Conservation (phyloP, 2,888 invertebrate genomes). For the Sycophila texana region DNA sequence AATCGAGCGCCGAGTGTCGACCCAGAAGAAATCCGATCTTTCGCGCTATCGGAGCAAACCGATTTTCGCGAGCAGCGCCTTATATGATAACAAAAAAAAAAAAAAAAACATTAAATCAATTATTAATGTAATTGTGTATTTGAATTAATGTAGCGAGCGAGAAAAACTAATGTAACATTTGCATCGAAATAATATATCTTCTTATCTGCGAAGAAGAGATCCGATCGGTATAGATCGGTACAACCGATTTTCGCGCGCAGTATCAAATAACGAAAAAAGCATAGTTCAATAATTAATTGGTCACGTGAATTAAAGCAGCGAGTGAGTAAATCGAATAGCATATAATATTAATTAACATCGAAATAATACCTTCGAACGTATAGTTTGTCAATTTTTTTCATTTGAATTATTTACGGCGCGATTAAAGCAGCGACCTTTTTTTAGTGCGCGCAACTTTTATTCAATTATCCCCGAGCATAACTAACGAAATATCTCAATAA, state of each 20-base stretch:
- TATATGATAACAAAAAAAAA: no score
- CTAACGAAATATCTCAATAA: constrained; percentile 44
- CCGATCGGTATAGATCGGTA: not conserved
- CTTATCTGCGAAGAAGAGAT: no score
- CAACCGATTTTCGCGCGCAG: not conserved
- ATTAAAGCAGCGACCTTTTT: not conserved
- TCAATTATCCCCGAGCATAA: constrained; percentile 17
- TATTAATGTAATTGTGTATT: no score
- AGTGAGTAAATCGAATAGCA: no score
- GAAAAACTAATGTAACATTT: no score
- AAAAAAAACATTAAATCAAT: no score
- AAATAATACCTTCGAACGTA: no score
- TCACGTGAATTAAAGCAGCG: not conserved
- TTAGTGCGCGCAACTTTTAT: not conserved
- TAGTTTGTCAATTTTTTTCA: not conserved
- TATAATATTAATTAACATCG: no score
- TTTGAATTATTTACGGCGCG: constrained; percentile 1
- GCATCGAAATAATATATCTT: no score
- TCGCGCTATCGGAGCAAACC: not conserved
- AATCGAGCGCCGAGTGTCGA: not conserved
- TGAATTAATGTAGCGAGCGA: no score
- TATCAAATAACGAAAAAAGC: no score
- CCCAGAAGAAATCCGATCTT: constrained; percentile 38
- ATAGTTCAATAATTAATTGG: no score
- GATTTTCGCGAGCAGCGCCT: constrained; percentile 2